Conservation (phyloP, 2,113 vertebrate species). For the Rostratula benghalensis region DNA sequence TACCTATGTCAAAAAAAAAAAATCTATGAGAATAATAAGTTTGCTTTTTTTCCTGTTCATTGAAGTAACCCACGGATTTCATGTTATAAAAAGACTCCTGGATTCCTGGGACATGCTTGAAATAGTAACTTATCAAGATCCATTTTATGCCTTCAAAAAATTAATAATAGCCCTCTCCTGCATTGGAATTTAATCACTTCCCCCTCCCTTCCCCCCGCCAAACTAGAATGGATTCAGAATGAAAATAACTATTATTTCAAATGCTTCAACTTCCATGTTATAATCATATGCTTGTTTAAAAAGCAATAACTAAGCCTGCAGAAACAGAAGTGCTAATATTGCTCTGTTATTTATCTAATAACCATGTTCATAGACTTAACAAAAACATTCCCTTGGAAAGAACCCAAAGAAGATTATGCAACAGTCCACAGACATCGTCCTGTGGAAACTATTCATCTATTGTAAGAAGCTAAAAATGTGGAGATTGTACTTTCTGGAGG, state of each 20-base stretch:
- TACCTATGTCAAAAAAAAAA: not conserved
- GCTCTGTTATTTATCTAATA: not conserved
- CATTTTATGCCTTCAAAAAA: not conserved
- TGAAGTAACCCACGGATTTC: slow-evolving; percentile 5
- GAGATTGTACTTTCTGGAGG: not conserved
- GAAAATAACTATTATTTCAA: not conserved
- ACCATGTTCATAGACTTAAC: not conserved
- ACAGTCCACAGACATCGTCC: not conserved
- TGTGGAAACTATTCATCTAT: not conserved
- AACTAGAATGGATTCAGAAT: not conserved
- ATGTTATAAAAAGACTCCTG: slow-evolving; percentile 5
- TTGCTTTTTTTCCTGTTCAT: not conserved
- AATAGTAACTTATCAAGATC: slow-evolving; percentile 15
- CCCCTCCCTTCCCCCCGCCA: too few relatives aligned
- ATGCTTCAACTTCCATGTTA: not conserved
- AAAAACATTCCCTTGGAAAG: not conserved
- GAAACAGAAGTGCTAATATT: slow-evolving; percentile 10
- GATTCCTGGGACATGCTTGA: not conserved
- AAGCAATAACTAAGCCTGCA: not conserved
- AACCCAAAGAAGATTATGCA: not conserved
- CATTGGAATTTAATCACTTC: not conserved
- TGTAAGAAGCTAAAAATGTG: not conserved
- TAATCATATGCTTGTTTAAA: not conserved
- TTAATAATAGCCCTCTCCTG: not conserved
- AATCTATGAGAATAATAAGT: not conserved